Conservation (phyloP, 2,113 vertebrate genomes). For the Campylomormyrus tamandua region DNA sequence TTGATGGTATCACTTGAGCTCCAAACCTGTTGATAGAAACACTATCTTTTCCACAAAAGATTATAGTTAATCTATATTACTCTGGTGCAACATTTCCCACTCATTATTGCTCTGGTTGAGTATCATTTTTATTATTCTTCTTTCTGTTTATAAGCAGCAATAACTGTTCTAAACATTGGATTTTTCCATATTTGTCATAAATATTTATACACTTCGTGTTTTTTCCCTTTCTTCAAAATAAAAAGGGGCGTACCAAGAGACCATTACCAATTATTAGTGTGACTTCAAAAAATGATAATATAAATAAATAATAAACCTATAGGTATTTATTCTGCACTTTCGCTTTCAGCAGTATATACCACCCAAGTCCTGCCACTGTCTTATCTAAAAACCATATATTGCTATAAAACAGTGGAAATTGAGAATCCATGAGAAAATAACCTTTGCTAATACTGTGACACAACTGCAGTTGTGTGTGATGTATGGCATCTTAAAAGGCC, state of each 20-base stretch:
- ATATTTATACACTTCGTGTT: neutral
- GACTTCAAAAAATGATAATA: neutral
- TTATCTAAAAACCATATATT: neutral
- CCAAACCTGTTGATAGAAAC: neutral
- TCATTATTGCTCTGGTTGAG: neutral
- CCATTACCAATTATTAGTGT: neutral
- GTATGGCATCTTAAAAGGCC: constrained; percentile 10
- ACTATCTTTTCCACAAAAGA: neutral
- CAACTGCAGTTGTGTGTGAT: neutral
- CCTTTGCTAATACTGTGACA: neutral
- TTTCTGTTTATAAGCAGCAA: neutral
- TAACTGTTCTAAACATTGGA: neutral
- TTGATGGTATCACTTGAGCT: neutral
- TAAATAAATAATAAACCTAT: neutral
- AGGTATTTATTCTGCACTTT: neutral
- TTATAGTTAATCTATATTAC: neutral
- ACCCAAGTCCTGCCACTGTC: neutral
- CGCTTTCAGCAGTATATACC: neutral
- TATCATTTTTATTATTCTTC: neutral
- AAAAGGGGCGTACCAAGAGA: neutral
- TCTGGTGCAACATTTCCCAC: neutral
- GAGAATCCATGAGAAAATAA: neutral
- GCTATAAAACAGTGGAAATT: neutral
- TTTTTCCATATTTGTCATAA: neutral
- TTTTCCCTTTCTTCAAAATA: neutral